phyloP scores from a whole-genome alignment of 2,888 invertebrate species.

The Patella caerulea region DNA sequence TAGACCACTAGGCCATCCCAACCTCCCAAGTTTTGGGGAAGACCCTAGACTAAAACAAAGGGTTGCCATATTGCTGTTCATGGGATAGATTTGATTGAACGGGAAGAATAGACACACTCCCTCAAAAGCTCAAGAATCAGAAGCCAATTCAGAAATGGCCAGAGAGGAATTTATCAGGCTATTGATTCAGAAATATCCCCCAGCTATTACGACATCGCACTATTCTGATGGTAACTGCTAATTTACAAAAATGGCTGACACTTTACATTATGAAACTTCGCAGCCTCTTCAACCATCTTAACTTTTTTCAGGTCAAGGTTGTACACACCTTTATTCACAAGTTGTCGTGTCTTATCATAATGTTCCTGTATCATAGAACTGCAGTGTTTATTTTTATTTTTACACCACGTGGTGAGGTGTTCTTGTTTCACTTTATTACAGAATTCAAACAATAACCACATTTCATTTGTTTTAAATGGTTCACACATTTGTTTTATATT shows the following conservation, averaged over 20 bases:
- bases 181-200: no score
- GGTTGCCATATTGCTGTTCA: no score
- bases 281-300: not conserved
- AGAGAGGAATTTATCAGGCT: no score
- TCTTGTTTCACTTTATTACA: not conserved
- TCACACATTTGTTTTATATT: not conserved
- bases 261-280: not conserved
- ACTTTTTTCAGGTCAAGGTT: not conserved
- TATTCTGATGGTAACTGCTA: no score
- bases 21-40: no score
- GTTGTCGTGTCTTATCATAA: not conserved
- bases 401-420: not conserved
- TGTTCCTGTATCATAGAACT: not conserved
- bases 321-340: not conserved
- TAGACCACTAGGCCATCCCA: no score
- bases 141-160: no score
- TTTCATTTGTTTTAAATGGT: not conserved
- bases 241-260: not conserved
- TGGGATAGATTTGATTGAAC: no score
- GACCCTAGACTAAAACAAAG: no score
- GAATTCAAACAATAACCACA: not conserved
- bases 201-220: no score
- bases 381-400: not conserved
- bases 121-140: no score
- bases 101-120: no score